Conservation (phyloP, 1,140 invertebrate genomes). For the Anthonomus grandis region DNA sequence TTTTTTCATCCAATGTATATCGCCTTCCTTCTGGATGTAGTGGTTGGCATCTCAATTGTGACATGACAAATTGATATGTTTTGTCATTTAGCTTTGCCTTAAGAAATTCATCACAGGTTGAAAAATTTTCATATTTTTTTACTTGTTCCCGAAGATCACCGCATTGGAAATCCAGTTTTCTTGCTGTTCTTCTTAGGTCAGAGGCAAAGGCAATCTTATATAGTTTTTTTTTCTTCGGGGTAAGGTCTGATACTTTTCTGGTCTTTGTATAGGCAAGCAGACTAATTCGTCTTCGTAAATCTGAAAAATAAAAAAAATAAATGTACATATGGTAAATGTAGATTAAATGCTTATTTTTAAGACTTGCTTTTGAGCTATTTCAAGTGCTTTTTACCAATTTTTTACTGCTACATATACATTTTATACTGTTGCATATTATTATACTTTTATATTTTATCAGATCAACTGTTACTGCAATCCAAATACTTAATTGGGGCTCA, state of each 20-base stretch:
- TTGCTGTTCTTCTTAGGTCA: too few relatives aligned
- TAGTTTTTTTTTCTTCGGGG: background rate
- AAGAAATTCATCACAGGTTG: background rate
- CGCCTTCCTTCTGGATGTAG: slow-evolving; percentile 8
- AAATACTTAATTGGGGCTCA: too few relatives aligned
- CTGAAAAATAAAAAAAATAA: slow-evolving; percentile 6
- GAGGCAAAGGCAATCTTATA: background rate
- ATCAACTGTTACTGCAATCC: too few relatives aligned
- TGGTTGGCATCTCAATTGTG: slow-evolving; percentile 19
- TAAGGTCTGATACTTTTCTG: background rate
- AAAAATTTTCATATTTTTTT: background rate
- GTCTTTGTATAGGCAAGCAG: background rate
- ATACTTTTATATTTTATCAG: too few relatives aligned
- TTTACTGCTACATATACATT: too few relatives aligned
- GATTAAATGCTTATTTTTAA: too few relatives aligned
- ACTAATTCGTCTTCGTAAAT: background rate
- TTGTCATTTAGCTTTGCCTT: slow-evolving; percentile 4
- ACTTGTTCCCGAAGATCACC: background rate
- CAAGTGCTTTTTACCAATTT: too few relatives aligned
- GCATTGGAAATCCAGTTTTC: background rate
- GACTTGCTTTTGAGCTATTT: too few relatives aligned
- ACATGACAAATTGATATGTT: slow-evolving; percentile 9
- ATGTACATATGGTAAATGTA: too few relatives aligned
- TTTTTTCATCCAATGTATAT: slow-evolving; percentile 23
- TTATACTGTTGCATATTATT: too few relatives aligned